phyloP scores from a whole-genome alignment of 2,888 invertebrate species.

The Scaptodrosophila latifasciaeformis region DNA sequence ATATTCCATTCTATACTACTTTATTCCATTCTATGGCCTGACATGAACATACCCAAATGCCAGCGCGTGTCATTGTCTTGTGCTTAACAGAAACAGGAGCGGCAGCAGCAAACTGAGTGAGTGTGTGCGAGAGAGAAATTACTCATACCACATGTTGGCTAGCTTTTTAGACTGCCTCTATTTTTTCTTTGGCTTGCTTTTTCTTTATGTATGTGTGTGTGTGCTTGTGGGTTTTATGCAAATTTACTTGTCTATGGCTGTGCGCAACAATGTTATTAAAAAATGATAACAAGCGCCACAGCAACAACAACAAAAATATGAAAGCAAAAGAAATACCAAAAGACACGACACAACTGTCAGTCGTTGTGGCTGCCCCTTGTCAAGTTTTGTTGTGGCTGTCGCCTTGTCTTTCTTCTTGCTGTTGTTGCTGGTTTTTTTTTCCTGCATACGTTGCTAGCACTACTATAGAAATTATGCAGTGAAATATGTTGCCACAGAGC shows the following conservation, averaged over 20 bases:
- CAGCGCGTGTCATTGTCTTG: slow-evolving; percentile 59
- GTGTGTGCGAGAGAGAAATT: slow-evolving; percentile 41
- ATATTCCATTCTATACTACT: too few relatives aligned
- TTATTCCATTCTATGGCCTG: too few relatives aligned
- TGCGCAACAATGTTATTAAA: slow-evolving; percentile 67
- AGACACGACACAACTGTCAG: slow-evolving; percentile 57
- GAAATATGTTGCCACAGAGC: slow-evolving; percentile 60
- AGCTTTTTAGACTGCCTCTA: not conserved
- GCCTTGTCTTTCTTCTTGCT: slow-evolving; percentile 10
- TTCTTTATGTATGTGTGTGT: not conserved
- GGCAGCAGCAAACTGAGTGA: too few relatives aligned
- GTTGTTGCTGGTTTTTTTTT: slow-evolving; percentile 46
- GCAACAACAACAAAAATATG: slow-evolving; percentile 28
- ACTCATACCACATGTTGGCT: slow-evolving; percentile 60
- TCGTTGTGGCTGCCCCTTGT: slow-evolving; percentile 33
- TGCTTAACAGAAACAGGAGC: too few relatives aligned
- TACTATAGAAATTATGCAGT: slow-evolving; percentile 61
- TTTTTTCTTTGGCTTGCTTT: not conserved
- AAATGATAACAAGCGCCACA: slow-evolving; percentile 60
- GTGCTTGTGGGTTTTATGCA: slow-evolving; percentile 52
- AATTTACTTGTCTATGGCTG: slow-evolving; percentile 54
- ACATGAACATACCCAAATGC: too few relatives aligned
- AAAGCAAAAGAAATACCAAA: slow-evolving; percentile 30
- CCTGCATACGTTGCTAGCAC: slow-evolving; percentile 56
- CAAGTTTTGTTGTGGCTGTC: slow-evolving; percentile 12